Evolutionary conservation across 2,797 vertebrate species (phyloP).

Genomic region (Catostomus latipinnis): DNA sequence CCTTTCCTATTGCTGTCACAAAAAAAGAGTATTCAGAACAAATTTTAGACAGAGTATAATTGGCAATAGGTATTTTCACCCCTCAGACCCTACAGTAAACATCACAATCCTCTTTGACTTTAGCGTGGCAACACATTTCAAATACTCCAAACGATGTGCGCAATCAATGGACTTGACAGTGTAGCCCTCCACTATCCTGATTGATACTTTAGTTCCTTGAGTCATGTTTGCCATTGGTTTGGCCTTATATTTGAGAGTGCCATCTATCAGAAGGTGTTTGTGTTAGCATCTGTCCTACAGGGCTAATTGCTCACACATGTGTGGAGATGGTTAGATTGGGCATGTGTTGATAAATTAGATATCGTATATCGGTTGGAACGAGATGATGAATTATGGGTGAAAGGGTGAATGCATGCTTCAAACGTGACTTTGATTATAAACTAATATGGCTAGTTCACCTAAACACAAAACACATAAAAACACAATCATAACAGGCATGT

Average conservation of each 20-base stretch:
- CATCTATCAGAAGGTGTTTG: conserved; percentile 55
- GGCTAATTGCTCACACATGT: conserved; percentile 64
- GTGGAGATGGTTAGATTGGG: conserved; percentile 51
- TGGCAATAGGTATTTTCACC: conserved; percentile 32
- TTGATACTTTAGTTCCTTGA: conserved; percentile 15
- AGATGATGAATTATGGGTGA: conserved; percentile 65
- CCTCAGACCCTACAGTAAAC: conserved; percentile 30
- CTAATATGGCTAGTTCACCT: conserved; percentile 18
- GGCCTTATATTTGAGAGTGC: conserved; percentile 25
- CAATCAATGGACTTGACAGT: conserved; percentile 21
- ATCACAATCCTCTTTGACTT: conserved; percentile 8
- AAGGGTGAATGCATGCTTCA: conserved; percentile 52
- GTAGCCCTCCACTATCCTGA: conserved; percentile 25
- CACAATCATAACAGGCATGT: conserved; percentile 4
- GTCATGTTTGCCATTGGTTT: conserved; percentile 32
- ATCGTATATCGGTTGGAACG: conserved; percentile 58
- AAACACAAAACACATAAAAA: conserved; percentile 22
- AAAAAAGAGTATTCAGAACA: too few species aligned
- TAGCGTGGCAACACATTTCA: conserved; percentile 34
- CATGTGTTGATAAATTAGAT: conserved; percentile 61
- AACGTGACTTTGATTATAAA: conserved; percentile 59
- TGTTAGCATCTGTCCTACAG: conserved; percentile 38
- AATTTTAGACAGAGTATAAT: not conserved
- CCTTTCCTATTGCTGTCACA: too few species aligned
- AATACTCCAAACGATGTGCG: conserved; percentile 5